phyloP scores from a whole-genome alignment of 2,888 invertebrate species.

The Dryobota labecula region DNA sequence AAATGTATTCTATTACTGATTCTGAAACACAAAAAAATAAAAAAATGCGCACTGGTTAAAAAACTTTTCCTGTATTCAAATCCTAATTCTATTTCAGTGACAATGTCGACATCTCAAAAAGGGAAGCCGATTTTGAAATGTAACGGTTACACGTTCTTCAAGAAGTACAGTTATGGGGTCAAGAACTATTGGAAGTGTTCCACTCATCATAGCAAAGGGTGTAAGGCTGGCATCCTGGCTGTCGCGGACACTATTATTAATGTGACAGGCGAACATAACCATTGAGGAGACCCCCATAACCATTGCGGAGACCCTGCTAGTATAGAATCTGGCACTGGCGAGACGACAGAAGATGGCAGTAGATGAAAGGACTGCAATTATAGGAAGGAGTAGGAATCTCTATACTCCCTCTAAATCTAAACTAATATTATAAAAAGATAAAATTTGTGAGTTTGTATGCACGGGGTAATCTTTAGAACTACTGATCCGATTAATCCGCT shows the following conservation, averaged over 20 bases:
- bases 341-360: background rate
- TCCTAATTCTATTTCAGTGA: slow-evolving; percentile 31
- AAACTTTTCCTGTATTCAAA: no score
- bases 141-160: slow-evolving; percentile 42
- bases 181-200: slow-evolving; percentile 57
- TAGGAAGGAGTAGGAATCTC: background rate
- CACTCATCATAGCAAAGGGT: slow-evolving; percentile 50
- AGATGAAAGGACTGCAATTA: background rate
- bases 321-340: background rate
- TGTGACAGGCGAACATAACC: slow-evolving; percentile 31
- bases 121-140: slow-evolving; percentile 32
- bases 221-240: slow-evolving; percentile 43
- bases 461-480: no score
- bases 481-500: no score
- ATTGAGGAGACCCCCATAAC: slow-evolving; percentile 32
- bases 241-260: slow-evolving; percentile 1
- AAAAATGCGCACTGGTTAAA: no score
- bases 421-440: background rate
- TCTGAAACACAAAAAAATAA: no score
- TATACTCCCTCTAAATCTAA: background rate
- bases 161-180: slow-evolving; percentile 22
- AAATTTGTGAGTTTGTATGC: background rate
- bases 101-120: slow-evolving; percentile 25
- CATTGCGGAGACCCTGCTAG: background rate
- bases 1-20: no score